Evolutionary conservation across 2,888 invertebrate species (phyloP).

Genomic region (Hirudinaria manillensis): DNA sequence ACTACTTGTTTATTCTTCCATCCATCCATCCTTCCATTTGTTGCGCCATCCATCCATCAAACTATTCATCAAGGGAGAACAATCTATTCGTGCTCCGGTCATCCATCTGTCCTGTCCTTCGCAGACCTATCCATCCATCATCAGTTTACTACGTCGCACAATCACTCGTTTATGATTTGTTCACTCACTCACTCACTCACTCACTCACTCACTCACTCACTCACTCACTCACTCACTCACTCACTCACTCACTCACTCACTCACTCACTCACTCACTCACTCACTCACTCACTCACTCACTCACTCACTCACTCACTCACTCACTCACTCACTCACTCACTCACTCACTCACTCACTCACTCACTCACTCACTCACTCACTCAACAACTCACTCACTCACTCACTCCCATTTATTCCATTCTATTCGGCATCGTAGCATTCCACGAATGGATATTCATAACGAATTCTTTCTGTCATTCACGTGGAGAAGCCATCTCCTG

Average conservation of each 20-base stretch:
- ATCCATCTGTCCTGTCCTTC: constrained; percentile 5
- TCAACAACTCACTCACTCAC: constrained; percentile 19
- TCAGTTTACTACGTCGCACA: neutral
- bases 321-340: constrained; percentile 29
- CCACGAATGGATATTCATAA: neutral
- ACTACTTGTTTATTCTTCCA: neutral
- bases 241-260: constrained; percentile 18
- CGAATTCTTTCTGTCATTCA: too few relatives aligned
- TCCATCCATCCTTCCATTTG: constrained; percentile 4
- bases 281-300: constrained; percentile 19
- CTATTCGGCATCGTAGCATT: neutral
- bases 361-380: constrained; percentile 29
- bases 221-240: constrained; percentile 27
- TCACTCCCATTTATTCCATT: neutral
- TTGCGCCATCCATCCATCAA: constrained; percentile 1
- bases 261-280: constrained; percentile 17
- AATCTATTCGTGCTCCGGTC: constrained; percentile 2
- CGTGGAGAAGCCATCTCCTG: too few relatives aligned
- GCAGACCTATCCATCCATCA: neutral
- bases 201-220: constrained; percentile 21
- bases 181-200: constrained; percentile 19
- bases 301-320: constrained; percentile 25
- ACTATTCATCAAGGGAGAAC: neutral
- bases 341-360: constrained; percentile 30
- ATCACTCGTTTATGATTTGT: neutral